phyloP scores from a whole-genome alignment of 2,797 vertebrate genomes.

The Kryptopterus vitreolus region DNA sequence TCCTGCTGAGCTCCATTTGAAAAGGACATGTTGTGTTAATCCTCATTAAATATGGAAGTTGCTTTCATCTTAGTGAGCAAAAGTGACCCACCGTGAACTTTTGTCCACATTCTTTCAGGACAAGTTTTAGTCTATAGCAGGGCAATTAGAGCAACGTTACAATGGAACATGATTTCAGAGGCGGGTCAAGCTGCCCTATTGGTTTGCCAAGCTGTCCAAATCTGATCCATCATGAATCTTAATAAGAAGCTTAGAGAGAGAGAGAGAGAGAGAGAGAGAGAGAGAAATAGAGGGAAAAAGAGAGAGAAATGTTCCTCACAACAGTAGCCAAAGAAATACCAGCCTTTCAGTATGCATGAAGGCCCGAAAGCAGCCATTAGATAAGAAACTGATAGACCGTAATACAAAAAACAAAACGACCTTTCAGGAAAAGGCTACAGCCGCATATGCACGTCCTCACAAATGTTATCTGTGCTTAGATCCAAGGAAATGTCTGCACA shows the following conservation, averaged over 20 bases:
- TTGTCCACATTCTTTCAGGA: conserved; percentile 78
- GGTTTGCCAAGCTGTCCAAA: conserved; percentile 65
- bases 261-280: conserved; percentile 6
- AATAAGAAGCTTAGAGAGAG: conserved; percentile 65
- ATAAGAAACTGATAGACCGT: conserved; percentile 63
- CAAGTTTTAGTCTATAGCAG: conserved; percentile 68
- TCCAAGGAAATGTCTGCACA: conserved; percentile 59
- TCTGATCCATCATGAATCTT: conserved; percentile 75
- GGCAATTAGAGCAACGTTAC: conserved; percentile 75
- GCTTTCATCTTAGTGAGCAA: conserved; percentile 76
- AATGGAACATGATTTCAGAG: conserved; percentile 66
- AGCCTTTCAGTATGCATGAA: conserved; percentile 72
- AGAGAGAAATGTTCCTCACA: conserved; percentile 30
- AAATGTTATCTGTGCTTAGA: conserved; percentile 46
- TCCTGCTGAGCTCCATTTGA: conserved; percentile 67
- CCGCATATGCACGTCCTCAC: conserved; percentile 37
- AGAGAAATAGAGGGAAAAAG: background rate
- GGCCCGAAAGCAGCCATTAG: conserved; percentile 68
- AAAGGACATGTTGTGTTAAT: conserved; percentile 77
- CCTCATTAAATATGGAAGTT: conserved; percentile 78
- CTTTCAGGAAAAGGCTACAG: conserved; percentile 42
- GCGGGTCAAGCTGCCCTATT: conserved; percentile 65
- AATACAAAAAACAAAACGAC: conserved; percentile 32
- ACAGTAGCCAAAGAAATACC: conserved; percentile 66
- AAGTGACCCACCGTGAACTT: conserved; percentile 78